Base-by-base conservation (phyloP, 2,888 invertebrate species). In the Anorthoa munda region DNA sequence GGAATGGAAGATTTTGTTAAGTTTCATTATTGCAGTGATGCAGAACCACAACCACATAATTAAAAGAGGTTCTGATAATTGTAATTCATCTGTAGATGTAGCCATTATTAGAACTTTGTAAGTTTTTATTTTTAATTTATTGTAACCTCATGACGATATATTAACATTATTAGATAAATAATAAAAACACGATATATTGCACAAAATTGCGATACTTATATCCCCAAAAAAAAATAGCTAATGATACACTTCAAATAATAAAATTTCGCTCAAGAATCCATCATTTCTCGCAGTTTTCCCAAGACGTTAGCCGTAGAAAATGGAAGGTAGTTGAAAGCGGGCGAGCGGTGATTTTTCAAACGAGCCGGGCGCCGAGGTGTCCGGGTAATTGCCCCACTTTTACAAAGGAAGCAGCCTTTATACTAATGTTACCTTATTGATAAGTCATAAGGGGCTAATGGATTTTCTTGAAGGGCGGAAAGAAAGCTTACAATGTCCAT, bases 311-410 rank as follows among this genome's bases (percentile, higher is more conserved):
- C 64, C 65, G 18, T 39, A 18, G 23, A 64, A 69, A 75, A 81
- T 72, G 55, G 63, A 67, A 69, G 50, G 51, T 66, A 60, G 55
- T 75, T 66, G 50, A 71, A 72, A 72, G 51, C 68, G 50, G 50
- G 58, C 64, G 77, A 66, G 39, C 50, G 77, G 80, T 83, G 72
- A 81, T 80, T 82, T 84, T 85, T 71, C 67, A 82, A 74, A 56
- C 66, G 23, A 39, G 59, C 26, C 26, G 18, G n/a, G 58, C 46
- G 53, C n/a, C 39, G 51, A 77, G 63, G 77, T 71, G 65, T 64
- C 70, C 39, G 59, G 31, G 56, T 77, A 85, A 85, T 85, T 77
- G 74, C 72, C 72, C 66, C 58, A 71, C 74, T 59, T 74, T 73
- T 72, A 50, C 67, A 55, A 45, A 31, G 82, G 60, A 65, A 72